A percentile compares a stretch with the other conserved stretches of the same genome.
Conservation (phyloP, 2,888 invertebrate genomes). For the Oxyteleia sp. region DNA sequence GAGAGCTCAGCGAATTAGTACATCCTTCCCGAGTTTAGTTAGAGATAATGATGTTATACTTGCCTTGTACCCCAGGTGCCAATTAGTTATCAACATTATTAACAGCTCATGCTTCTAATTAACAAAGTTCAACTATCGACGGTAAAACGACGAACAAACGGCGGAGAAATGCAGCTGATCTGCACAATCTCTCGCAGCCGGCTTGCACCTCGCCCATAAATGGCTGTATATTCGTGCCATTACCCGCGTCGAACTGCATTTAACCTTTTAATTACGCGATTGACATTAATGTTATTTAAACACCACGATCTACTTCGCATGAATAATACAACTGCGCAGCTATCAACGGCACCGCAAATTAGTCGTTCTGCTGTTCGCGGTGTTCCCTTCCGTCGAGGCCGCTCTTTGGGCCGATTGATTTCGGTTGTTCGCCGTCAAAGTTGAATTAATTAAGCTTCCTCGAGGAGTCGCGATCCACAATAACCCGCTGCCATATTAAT, state of each 20-base stretch:
- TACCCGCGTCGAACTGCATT: constrained; percentile 78
- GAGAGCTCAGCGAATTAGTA: constrained; percentile 56
- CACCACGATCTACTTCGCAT: constrained; percentile 26
- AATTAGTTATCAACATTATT: constrained; percentile 85
- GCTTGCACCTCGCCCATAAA: constrained; percentile 54
- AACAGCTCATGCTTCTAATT: constrained; percentile 84
- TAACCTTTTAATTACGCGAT: constrained; percentile 79
- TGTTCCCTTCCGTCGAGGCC: constrained; percentile 6
- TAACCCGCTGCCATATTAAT: constrained; percentile 19
- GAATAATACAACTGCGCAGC: constrained; percentile 27
- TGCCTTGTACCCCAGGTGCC: constrained; percentile 82
- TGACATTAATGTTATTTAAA: constrained; percentile 62
- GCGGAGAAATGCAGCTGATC: constrained; percentile 37
- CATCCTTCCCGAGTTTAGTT: constrained; percentile 56
- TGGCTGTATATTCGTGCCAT: constrained; percentile 76
- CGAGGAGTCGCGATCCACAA: background rate
- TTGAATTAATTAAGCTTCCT: constrained; percentile 6
- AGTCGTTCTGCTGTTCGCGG: constrained; percentile 13
- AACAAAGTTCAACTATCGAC: constrained; percentile 85
- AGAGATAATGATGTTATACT: constrained; percentile 68
- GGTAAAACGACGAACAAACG: constrained; percentile 76
- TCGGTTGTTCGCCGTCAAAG: constrained; percentile 7
- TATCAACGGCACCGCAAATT: constrained; percentile 17
- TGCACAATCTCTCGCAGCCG: constrained; percentile 19
- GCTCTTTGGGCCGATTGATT: constrained; percentile 7